Base-by-base conservation (phyloP, 2,888 invertebrate genomes). In the Auanema freiburgensis region DNA sequence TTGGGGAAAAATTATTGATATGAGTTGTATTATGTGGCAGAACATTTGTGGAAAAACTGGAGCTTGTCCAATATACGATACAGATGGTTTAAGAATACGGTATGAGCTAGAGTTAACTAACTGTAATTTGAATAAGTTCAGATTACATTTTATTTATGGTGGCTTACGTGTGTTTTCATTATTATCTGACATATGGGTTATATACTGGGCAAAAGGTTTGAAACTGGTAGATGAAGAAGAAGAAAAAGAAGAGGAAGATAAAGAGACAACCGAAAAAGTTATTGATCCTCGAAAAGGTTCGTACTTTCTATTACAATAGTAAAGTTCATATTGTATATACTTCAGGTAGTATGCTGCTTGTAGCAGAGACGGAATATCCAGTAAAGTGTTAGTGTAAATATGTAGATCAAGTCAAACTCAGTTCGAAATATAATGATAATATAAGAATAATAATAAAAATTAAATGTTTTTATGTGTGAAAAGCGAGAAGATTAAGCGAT, bases 41-140 rank as follows among this genome's bases (percentile, higher is more conserved):
- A 79, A 80, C 43, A 74, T 76, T 5, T 85, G 85, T 65, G 82
- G 77, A 5, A 70, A 59, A 1, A 66, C 66, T n/a, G 85, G 85
- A 5, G 80, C 84, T 4, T 85, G 85, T 61, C 81, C 84, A 64
- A 66, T 85, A 11, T 85, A 85, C 69, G 83, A 84, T 59, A 84
- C 83, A 23, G 71, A 72, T 50, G 66, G 76, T n/a, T 72, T 85
- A 56, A 71, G 84, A 63, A 59, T 79, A 54, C 68, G 80, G 83
- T 81, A 49, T 21, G 21, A 44, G n/a, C 23, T 23, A 54, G 18
- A 21, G 8, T 23, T 10, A 12, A 16, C n/a, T 14, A 12, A 18
- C 8, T 24, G 42, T 14, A 18, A 6, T 16, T 63, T 23, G 49
- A 42, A 56, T 16, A 42, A n/a, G 16, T 44, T 44, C 52, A 72